Evolutionary conservation across 2,797 vertebrate genomes (phyloP).

Genomic region (Acropternis orthonyx): DNA sequence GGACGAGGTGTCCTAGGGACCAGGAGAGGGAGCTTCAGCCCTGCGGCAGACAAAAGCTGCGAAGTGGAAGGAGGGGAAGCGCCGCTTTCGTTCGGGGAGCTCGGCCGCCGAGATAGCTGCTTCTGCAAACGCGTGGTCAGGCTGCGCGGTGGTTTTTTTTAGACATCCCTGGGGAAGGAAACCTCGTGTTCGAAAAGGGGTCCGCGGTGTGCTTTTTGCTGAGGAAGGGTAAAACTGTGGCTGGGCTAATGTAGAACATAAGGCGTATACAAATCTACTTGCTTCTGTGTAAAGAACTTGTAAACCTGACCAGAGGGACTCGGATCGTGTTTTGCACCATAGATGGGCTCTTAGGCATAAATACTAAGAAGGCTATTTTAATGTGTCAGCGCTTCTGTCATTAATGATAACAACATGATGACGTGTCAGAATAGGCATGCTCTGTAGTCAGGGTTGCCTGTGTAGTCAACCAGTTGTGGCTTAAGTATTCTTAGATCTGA

Average conservation of each 20-base stretch:
- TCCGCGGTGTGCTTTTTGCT: rapidly evolving
- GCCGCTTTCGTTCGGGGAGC: neutral
- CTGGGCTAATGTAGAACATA: rapidly evolving
- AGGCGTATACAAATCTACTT: rapidly evolving
- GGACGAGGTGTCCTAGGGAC: neutral
- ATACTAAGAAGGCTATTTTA: neutral
- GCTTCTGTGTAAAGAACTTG: neutral
- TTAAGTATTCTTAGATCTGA: conserved; percentile 16
- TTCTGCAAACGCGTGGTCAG: neutral
- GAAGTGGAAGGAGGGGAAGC: neutral
- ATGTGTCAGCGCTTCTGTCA: neutral
- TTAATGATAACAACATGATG: neutral
- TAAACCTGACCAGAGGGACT: neutral
- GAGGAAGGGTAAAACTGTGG: neutral
- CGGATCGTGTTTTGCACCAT: neutral
- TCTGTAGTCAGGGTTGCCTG: neutral
- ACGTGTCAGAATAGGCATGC: neutral
- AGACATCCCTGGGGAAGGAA: neutral
- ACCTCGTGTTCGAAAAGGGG: neutral
- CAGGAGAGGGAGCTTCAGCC: conserved; percentile 60
- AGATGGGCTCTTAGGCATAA: rapidly evolving
- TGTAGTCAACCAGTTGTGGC: neutral
- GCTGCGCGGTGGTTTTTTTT: neutral
- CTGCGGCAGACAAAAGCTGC: neutral
- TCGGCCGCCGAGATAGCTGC: neutral